Conservation (phyloP, 2,797 vertebrate genomes). For the Zalophus californianus region DNA sequence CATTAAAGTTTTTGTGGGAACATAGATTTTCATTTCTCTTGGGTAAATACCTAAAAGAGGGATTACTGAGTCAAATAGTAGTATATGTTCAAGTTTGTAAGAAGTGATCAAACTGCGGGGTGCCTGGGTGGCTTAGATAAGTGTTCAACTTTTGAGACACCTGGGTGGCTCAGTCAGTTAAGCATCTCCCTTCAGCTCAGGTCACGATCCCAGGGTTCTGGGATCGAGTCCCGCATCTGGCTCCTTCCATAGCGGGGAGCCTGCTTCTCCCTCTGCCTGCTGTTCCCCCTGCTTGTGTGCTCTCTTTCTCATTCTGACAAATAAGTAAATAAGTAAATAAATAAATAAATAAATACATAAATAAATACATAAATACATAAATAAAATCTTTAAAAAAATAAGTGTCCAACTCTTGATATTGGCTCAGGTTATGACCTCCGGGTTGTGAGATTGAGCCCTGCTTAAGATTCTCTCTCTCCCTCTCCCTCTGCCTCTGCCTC, state of each 20-base stretch:
- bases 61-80: background rate
- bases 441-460: background rate
- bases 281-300: no score
- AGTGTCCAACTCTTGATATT: background rate
- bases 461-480: background rate
- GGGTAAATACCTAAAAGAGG: background rate
- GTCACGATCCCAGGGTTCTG: no score
- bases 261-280: no score
- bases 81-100: background rate
- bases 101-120: background rate
- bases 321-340: no score
- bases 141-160: background rate
- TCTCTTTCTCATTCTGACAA: no score
- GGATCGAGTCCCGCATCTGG: no score
- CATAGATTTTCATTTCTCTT: slow-evolving; percentile 11
- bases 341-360: no score
- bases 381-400: no score
- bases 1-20: background rate
- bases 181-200: no score
- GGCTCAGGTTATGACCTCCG: background rate
- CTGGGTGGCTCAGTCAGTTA: no score
- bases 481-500: background rate
- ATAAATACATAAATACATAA: no score
- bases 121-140: background rate
- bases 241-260: no score